Percentiles rank a stretch among this genome's conserved stretches.
Evolutionary conservation across 2,888 invertebrate genomes (phyloP).

Genomic region (Ypsolopha sequella): DNA sequence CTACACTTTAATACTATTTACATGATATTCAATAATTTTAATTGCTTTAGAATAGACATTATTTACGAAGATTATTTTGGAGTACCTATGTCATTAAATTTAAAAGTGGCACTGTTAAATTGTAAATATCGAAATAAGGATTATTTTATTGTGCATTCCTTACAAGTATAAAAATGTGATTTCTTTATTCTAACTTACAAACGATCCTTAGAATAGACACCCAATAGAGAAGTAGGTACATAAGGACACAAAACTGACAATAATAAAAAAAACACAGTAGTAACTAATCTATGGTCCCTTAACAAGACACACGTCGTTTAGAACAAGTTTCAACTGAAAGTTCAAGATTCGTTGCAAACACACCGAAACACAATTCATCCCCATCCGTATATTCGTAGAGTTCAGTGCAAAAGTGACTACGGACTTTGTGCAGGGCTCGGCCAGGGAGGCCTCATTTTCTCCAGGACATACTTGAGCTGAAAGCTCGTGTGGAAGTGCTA

Average conservation of each 20-base stretch:
- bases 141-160: constrained; percentile 54
- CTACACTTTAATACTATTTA: background rate
- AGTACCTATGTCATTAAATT: constrained; percentile 21
- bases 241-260: constrained; percentile 35
- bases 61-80: background rate
- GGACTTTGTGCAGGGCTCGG: constrained; percentile 27
- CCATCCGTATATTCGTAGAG: constrained; percentile 7
- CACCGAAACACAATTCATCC: constrained; percentile 15
- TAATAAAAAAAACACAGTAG: constrained; percentile 17
- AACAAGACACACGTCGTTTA: constrained; percentile 45
- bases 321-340: constrained; percentile 24
- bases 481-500: constrained; percentile 68
- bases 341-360: constrained; percentile 35
- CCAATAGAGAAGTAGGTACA: constrained; percentile 29
- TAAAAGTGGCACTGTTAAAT: constrained; percentile 56
- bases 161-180: constrained; percentile 33
- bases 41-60: background rate
- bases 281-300: constrained; percentile 52
- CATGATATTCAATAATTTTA: background rate
- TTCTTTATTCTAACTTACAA: constrained; percentile 4
- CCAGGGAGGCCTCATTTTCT: constrained; percentile 59
- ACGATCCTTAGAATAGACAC: constrained; percentile 20
- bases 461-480: constrained; percentile 64
- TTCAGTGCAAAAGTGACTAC: constrained; percentile 21
- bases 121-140: constrained; percentile 18